Percentiles rank a stretch among this genome's conserved stretches.
Evolutionary conservation across 92 coral and sea anemone species (phyloP).

Genomic region (Phenganax marumi): DNA sequence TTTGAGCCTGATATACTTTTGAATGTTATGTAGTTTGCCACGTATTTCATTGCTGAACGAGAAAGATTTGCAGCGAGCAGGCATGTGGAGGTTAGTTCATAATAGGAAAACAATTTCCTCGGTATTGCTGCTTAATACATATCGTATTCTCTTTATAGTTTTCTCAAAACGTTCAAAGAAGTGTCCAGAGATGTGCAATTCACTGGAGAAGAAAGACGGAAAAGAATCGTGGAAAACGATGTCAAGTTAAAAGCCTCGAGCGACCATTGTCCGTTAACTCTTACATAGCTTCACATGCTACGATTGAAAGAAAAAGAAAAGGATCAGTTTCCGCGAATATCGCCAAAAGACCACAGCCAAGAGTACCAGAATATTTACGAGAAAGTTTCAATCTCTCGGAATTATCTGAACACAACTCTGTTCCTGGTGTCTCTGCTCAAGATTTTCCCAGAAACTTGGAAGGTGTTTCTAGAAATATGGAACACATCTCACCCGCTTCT

Average conservation of each 20-base stretch:
- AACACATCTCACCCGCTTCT: background rate
- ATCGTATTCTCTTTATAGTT: conserved; percentile 44
- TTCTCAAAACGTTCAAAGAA: conserved; percentile 71
- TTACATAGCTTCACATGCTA: background rate
- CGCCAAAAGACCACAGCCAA: conserved; percentile 77
- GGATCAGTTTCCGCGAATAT: background rate
- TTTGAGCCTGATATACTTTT: too few species aligned
- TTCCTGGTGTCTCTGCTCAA: background rate
- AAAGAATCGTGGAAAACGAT: conserved; percentile 60
- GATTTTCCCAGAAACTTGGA: background rate
- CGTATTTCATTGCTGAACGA: conserved; percentile 38
- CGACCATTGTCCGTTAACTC: background rate
- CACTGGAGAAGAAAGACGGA: conserved; percentile 87
- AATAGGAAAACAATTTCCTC: background rate
- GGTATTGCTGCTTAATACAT: background rate
- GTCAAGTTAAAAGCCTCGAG: conserved; percentile 39
- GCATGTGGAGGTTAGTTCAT: conserved; percentile 19
- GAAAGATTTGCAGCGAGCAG: conserved; percentile 24
- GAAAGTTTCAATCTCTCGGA: conserved; percentile 82
- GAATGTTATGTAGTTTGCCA: conserved; percentile 15
- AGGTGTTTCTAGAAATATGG: background rate
- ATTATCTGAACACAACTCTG: conserved; percentile 23
- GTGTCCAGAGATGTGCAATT: conserved; percentile 84
- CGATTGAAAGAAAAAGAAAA: background rate
- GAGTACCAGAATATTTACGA: conserved; percentile 89